phyloP scores from a whole-genome alignment of 2,888 invertebrate species.

The Xanthia togata region DNA sequence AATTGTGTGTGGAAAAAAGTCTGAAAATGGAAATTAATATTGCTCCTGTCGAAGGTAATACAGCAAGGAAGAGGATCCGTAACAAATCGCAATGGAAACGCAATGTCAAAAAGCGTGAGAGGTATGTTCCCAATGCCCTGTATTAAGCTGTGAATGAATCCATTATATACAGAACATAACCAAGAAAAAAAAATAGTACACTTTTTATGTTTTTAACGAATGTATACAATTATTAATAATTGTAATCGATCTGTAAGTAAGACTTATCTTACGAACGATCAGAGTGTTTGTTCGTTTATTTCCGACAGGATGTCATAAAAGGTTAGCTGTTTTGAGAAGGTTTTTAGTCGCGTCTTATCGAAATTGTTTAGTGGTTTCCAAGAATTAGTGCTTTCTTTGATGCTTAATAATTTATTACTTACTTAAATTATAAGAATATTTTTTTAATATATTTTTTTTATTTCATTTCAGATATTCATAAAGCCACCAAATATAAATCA shows the following conservation, averaged over 20 bases:
- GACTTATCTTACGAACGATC: too few relatives aligned
- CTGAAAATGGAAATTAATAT: conserved; percentile 22
- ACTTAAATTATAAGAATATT: too few relatives aligned
- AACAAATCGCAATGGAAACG: background rate
- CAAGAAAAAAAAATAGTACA: conserved; percentile 8
- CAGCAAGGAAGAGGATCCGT: conserved; percentile 11
- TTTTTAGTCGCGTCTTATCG: conserved; percentile 13
- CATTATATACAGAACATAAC: conserved; percentile 21
- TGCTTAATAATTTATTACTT: too few relatives aligned
- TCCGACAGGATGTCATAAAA: conserved; percentile 12
- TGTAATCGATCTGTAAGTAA: too few relatives aligned
- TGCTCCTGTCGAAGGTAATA: conserved; percentile 11
- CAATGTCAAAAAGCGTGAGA: conserved; percentile 16
- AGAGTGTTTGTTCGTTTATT: conserved; percentile 18
- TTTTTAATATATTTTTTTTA: conserved; percentile 1
- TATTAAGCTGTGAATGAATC: conserved; percentile 12
- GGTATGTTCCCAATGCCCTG: conserved; percentile 13
- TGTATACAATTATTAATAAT: conserved; percentile 18
- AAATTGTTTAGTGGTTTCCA: conserved; percentile 11
- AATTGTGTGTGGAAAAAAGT: conserved; percentile 8
- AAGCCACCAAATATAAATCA: conserved; percentile 12
- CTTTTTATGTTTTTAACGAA: conserved; percentile 21
- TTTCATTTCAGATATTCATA: conserved; percentile 13
- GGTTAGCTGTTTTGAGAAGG: conserved; percentile 9
- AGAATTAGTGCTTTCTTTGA: too few relatives aligned